A percentile compares a stretch with the other conserved stretches of the same genome.
Conservation (phyloP, 2,888 invertebrate species). For the Notodonta dromedarius region DNA sequence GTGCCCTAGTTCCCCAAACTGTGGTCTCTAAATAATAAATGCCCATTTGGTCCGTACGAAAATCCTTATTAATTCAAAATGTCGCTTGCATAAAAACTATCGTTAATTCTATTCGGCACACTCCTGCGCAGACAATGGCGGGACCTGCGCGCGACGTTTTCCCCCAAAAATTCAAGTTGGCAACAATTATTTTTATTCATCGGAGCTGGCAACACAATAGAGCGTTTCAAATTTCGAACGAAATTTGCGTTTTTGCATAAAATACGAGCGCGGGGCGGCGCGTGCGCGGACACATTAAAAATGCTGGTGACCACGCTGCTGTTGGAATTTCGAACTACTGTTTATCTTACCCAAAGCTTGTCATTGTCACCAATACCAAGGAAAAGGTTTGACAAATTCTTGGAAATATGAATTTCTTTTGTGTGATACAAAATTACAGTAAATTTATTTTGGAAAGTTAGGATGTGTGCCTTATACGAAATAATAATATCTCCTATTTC, state of each 20-base stretch:
- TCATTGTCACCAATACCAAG: too few species aligned
- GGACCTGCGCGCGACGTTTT: slow-evolving; percentile 54
- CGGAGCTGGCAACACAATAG: slow-evolving; percentile 67
- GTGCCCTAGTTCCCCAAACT: slow-evolving; percentile 38
- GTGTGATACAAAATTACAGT: too few species aligned
- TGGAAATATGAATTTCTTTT: too few species aligned
- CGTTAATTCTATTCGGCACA: slow-evolving; percentile 72
- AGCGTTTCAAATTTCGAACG: slow-evolving; percentile 82
- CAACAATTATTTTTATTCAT: slow-evolving; percentile 80
- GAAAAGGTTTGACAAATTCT: too few species aligned
- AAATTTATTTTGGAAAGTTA: too few species aligned
- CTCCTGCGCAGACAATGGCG: slow-evolving; percentile 56
- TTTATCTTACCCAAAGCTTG: too few species aligned
- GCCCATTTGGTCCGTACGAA: slow-evolving; percentile 64
- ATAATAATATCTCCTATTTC: too few species aligned
- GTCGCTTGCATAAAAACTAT: slow-evolving; percentile 75
- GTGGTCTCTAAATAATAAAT: slow-evolving; percentile 52
- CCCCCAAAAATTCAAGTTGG: slow-evolving; percentile 73
- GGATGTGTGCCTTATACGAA: too few species aligned
- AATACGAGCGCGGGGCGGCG: slow-evolving; percentile 69
- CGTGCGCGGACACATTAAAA: slow-evolving; percentile 72
- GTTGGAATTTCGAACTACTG: not conserved
- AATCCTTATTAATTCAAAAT: slow-evolving; percentile 68
- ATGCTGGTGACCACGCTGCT: slow-evolving; percentile 45
- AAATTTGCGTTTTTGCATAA: slow-evolving; percentile 85